phyloP scores from a whole-genome alignment of 2,888 invertebrate genomes.

The Diaphora mendica region DNA sequence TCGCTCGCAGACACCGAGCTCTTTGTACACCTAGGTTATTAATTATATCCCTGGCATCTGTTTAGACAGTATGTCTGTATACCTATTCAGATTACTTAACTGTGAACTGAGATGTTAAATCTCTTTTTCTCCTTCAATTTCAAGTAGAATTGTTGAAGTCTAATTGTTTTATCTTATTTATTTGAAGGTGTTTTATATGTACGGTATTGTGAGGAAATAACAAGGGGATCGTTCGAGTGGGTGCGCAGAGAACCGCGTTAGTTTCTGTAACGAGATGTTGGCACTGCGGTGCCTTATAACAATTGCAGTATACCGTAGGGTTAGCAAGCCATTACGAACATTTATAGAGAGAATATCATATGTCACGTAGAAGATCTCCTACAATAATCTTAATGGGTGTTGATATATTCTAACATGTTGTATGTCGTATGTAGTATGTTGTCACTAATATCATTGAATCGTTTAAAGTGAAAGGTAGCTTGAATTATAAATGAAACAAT shows the following conservation, averaged over 20 bases:
- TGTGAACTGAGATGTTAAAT: conserved; percentile 32
- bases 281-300: conserved; percentile 17
- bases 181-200: conserved; percentile 8
- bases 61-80: conserved; percentile 44
- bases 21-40: conserved; percentile 58
- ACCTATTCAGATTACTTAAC: conserved; percentile 31
- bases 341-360: conserved; percentile 13
- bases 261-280: conserved; percentile 21
- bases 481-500: background rate
- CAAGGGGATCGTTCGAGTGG: conserved; percentile 15
- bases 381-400: background rate
- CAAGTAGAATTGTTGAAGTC: conserved; percentile 23
- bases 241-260: conserved; percentile 10
- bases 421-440: background rate
- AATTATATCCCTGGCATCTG: conserved; percentile 54
- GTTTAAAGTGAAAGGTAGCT: background rate
- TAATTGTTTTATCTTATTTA: conserved; percentile 20
- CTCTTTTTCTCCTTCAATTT: conserved; percentile 42
- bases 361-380: background rate
- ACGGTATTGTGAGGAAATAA: conserved; percentile 20
- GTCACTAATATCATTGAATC: background rate
- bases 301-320: conserved; percentile 11
- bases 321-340: conserved; percentile 21
- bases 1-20: conserved; percentile 44
- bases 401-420: background rate